A percentile compares a stretch with the other conserved stretches of the same genome.
These are phyloP conservation scores for Sycophila texana DNA, from an alignment of 2,888 invertebrate species.

Conservation along the genomic window DNA sequence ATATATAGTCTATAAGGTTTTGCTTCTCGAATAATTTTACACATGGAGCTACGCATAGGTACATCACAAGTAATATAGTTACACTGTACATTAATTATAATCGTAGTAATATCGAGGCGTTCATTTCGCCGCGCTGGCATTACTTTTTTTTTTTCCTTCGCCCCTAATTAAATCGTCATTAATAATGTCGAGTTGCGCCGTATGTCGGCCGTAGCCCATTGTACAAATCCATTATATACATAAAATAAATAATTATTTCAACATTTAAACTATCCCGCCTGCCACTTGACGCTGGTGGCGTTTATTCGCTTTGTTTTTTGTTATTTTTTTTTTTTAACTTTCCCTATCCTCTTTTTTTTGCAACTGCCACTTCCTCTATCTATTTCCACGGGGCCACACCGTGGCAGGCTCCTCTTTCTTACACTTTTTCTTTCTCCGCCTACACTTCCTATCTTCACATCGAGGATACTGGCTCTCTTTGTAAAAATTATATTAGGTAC, in stretches of 20 bases:
- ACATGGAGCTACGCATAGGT: slow-evolving; percentile 72
- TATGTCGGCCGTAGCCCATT: slow-evolving; percentile 66
- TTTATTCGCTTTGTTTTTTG: slow-evolving; percentile 40
- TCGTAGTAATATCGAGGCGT: slow-evolving; percentile 65
- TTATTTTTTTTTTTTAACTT: slow-evolving; percentile 11
- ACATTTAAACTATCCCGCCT: slow-evolving; percentile 73
- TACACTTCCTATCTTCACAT: not conserved
- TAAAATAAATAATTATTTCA: slow-evolving; percentile 75
- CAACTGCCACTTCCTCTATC: slow-evolving; percentile 40
- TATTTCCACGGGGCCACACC: slow-evolving; percentile 46
- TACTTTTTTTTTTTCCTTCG: slow-evolving; percentile 39
- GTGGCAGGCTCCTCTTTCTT: slow-evolving; percentile 59
- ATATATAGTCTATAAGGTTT: slow-evolving; percentile 56
- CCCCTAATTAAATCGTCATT: slow-evolving; percentile 33
- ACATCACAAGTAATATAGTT: slow-evolving; percentile 75
- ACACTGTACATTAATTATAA: slow-evolving; percentile 74
- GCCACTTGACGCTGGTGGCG: slow-evolving; percentile 57
- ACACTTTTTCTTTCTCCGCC: slow-evolving; percentile 25
- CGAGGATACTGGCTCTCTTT: slow-evolving; percentile 75
- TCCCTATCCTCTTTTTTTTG: slow-evolving; percentile 39
- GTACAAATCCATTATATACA: slow-evolving; percentile 74
- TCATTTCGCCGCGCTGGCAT: slow-evolving; percentile 53
- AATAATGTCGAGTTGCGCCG: slow-evolving; percentile 57
- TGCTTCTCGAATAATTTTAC: slow-evolving; percentile 64
- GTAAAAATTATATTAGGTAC: slow-evolving; percentile 75